Conservation (phyloP, 2,888 invertebrate genomes). For the Colletes collaris region DNA sequence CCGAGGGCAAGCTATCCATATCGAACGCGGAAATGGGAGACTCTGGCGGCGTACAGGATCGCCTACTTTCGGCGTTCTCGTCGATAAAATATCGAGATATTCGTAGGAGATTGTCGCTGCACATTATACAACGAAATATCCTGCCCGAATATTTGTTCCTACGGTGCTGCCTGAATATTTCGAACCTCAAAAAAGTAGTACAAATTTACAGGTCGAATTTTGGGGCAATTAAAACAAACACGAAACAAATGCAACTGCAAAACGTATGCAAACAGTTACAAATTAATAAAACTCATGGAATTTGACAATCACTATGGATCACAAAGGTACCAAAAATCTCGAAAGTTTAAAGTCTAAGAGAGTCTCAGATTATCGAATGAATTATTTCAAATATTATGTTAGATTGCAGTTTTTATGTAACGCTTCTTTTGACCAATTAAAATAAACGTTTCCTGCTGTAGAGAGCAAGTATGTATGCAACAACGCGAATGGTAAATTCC, state of each 20-base stretch:
- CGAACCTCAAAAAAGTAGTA: background rate
- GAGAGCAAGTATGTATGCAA: too few relatives aligned
- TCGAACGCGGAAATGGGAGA: constrained; percentile 44
- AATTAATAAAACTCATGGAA: too few relatives aligned
- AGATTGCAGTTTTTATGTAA: too few relatives aligned
- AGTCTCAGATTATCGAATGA: too few relatives aligned
- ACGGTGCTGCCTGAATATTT: background rate
- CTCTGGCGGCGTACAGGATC: constrained; percentile 2
- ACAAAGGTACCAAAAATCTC: too few relatives aligned
- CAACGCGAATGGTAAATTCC: background rate
- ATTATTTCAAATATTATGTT: too few relatives aligned
- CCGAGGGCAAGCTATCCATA: constrained; percentile 33
- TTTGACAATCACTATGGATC: too few relatives aligned
- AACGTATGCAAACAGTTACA: too few relatives aligned
- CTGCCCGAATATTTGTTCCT: background rate
- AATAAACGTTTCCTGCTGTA: too few relatives aligned
- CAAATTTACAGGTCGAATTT: background rate
- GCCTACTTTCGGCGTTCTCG: constrained; percentile 7
- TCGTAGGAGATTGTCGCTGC: background rate
- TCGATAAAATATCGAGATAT: constrained; percentile 37
- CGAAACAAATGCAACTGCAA: background rate
- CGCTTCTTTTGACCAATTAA: too few relatives aligned
- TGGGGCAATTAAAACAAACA: background rate
- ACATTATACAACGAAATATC: background rate
- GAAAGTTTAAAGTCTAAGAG: too few relatives aligned